Evolutionary conservation across 2,888 invertebrate species (phyloP), one percentile per base, ranked within the genome.

Genomic region (Mesochorus sp.): DNA sequence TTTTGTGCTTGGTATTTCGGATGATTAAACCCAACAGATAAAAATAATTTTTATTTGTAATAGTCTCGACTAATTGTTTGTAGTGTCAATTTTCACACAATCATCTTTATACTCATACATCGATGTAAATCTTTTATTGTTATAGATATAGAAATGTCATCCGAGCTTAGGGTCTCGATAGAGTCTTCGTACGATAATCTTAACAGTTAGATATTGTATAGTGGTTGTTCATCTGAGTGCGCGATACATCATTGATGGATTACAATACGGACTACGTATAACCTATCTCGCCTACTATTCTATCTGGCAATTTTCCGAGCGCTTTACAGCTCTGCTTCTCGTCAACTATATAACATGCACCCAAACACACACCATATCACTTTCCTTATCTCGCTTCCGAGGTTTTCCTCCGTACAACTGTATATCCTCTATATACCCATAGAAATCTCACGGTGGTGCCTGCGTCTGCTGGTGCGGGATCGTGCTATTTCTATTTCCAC

Each of bases 401-500:
- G 55, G 55, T 67, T 67, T 68, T n/a, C 8, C 10, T 47, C 47
- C 21, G 8, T 21, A 47, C 21, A 8, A 42, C 42, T 21, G 5
- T 21, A n/a, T n/a, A n/a, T n/a, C n/a, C 21, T 34, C 21, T 21
- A 49, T 14, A 21, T 64, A 49, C 31, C 19, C 68, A 55, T 21
- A 59, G 47, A 34, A 12, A 68, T 68, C 42, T 47, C 19, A 14
- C 53, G 19, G 44, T 39, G 49, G 31, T 12, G 37, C 12, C 12
- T 6, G 10, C 28, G 53, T 26, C 31, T 39, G 59, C 14, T 57
- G 67, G 28, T 34, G 53, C 67, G 72, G 76, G 71, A 75, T 76
- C 80, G 80, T 80, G 83, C 83, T 86, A 86, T 87, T 88, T 88
- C 88, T 88, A 87, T 88, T 85, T 86, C 84, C 88, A 84, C 82